Percentiles rank a stretch among this genome's conserved stretches.
Conservation (phyloP, 2,888 invertebrate genomes). For the Dioctria rufipes region DNA sequence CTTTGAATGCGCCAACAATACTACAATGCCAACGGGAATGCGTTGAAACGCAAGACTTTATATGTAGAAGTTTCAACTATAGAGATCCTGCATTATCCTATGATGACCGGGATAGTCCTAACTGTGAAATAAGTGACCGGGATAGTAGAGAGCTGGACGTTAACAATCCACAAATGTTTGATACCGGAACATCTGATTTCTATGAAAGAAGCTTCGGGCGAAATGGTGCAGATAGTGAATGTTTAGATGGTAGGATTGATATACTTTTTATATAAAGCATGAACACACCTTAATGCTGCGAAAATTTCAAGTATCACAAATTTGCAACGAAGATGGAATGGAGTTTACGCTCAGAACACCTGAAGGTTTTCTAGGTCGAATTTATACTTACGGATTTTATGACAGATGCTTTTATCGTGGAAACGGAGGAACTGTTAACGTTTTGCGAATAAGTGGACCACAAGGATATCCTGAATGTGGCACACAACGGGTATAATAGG, state of each 20-base stretch:
- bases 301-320: conserved; percentile 82
- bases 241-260: conserved; percentile 84
- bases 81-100: conserved; percentile 76
- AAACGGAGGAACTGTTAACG: conserved; percentile 88
- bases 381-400: conserved; percentile 93
- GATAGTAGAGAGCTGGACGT: conserved; percentile 88
- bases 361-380: conserved; percentile 90
- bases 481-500: conserved; percentile 80
- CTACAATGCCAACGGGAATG: conserved; percentile 89
- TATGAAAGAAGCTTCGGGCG: conserved; percentile 85
- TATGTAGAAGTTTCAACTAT: conserved; percentile 90
- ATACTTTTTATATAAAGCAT: neutral
- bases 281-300: neutral
- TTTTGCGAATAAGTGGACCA: conserved; percentile 87
- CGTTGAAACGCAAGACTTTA: conserved; percentile 85
- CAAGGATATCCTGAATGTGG: conserved; percentile 96
- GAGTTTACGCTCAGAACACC: conserved; percentile 91
- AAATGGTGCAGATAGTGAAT: conserved; percentile 76
- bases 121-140: conserved; percentile 91
- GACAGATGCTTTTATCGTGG: conserved; percentile 93
- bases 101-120: conserved; percentile 75
- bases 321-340: conserved; percentile 95
- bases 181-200: conserved; percentile 88
- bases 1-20: conserved; percentile 81
- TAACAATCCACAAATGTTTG: conserved; percentile 88